Conservation (phyloP, 2,113 vertebrate genomes). For the Ceyx melanurus region DNA sequence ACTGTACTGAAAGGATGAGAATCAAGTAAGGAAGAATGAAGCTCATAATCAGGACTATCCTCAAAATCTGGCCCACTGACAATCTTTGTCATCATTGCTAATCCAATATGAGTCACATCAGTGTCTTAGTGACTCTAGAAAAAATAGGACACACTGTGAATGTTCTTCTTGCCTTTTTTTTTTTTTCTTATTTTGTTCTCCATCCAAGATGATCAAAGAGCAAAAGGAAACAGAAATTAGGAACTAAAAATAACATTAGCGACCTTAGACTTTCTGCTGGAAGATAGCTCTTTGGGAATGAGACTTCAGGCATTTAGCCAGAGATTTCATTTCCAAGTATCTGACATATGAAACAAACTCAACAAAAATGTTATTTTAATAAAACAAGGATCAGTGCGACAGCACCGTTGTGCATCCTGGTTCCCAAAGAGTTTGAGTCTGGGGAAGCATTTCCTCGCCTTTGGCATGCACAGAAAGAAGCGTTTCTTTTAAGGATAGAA, state of each 20-base stretch:
- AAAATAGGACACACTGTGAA: background rate
- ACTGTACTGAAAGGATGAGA: background rate
- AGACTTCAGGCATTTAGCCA: background rate
- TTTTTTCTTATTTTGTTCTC: background rate
- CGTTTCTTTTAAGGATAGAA: background rate
- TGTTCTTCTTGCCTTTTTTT: background rate
- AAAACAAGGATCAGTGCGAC: background rate
- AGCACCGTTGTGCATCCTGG: background rate
- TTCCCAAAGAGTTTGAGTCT: background rate
- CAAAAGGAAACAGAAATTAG: background rate
- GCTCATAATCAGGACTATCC: fast-evolving
- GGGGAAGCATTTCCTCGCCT: background rate
- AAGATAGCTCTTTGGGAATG: background rate
- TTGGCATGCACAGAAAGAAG: background rate
- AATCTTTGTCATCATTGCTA: background rate
- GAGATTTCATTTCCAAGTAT: background rate
- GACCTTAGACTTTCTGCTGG: background rate
- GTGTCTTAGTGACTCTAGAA: background rate
- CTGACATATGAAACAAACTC: background rate
- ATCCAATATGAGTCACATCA: background rate
- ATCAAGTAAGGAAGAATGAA: background rate
- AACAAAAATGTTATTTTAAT: background rate
- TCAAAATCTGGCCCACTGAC: background rate
- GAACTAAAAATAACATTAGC: background rate
- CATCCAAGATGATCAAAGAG: background rate